A percentile compares a stretch with the other conserved stretches of the same genome.
Conservation (phyloP, 2,797 vertebrate species). For the Schizothorax lantsangensis region DNA sequence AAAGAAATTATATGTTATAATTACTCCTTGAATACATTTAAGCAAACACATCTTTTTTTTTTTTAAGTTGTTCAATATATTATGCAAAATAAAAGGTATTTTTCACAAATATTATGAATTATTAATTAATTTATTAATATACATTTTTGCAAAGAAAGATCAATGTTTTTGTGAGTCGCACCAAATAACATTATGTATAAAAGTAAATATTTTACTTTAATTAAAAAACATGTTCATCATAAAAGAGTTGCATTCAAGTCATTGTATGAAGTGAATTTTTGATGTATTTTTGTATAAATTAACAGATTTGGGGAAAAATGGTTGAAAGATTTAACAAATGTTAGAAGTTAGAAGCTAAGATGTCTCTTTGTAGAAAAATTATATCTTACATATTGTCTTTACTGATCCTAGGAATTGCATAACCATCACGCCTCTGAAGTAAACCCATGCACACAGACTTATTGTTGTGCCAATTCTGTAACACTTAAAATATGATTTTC, state of each 20-base stretch:
- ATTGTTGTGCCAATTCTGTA: background rate
- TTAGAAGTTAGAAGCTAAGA: background rate
- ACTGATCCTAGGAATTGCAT: background rate
- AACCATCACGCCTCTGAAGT: background rate
- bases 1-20: background rate
- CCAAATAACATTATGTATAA: background rate
- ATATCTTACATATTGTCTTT: background rate
- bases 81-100: background rate
- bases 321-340: background rate
- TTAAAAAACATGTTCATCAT: background rate
- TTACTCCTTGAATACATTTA: background rate
- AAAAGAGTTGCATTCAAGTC: background rate
- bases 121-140: background rate
- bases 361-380: background rate
- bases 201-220: background rate
- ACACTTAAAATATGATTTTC: background rate
- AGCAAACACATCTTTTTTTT: background rate
- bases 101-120: background rate
- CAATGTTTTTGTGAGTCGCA: background rate
- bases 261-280: background rate
- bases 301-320: background rate
- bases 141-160: background rate
- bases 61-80: background rate
- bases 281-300: background rate
- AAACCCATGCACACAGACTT: background rate